A percentile compares a stretch with the other conserved stretches of the same genome.
Evolutionary conservation across 2,113 vertebrate genomes (phyloP).

Genomic region (Xyliphius kryptos): DNA sequence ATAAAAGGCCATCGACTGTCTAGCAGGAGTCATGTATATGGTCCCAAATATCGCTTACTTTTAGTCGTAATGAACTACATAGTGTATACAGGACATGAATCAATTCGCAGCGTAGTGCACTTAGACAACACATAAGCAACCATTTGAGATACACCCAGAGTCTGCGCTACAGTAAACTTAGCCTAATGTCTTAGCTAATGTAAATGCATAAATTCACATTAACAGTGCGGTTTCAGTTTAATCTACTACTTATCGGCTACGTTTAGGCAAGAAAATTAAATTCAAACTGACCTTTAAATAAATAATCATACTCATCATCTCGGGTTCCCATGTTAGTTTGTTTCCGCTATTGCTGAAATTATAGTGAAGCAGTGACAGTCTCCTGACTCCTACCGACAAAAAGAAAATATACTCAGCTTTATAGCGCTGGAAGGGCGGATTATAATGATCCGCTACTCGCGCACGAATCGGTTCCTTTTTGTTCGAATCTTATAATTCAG

Average conservation of each 20-base stretch:
- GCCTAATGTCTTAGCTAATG: no score
- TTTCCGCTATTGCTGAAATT: conserved; percentile 21
- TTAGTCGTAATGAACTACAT: no score
- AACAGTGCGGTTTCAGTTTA: neutral
- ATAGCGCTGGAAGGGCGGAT: conserved; percentile 18
- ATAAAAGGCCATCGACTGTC: no score
- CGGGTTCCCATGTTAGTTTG: conserved; percentile 59
- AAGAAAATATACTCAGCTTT: conserved; percentile 25
- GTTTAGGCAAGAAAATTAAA: neutral
- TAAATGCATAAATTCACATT: no score
- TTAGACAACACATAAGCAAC: no score
- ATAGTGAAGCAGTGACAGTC: conserved; percentile 3
- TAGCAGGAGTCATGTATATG: no score
- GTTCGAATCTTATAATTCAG: no score
- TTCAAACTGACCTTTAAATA: conserved; percentile 64
- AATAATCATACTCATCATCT: conserved; percentile 72
- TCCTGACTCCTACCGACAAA: conserved; percentile 32
- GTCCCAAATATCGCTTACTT: no score
- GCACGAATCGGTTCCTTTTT: conserved; percentile 4
- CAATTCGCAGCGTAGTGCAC: no score
- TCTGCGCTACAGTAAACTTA: no score
- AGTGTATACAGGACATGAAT: no score
- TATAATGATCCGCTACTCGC: neutral
- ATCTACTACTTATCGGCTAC: neutral
- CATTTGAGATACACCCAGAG: no score